Conservation (phyloP, 2,797 vertebrate genomes). For the Eulemur coronatus region DNA sequence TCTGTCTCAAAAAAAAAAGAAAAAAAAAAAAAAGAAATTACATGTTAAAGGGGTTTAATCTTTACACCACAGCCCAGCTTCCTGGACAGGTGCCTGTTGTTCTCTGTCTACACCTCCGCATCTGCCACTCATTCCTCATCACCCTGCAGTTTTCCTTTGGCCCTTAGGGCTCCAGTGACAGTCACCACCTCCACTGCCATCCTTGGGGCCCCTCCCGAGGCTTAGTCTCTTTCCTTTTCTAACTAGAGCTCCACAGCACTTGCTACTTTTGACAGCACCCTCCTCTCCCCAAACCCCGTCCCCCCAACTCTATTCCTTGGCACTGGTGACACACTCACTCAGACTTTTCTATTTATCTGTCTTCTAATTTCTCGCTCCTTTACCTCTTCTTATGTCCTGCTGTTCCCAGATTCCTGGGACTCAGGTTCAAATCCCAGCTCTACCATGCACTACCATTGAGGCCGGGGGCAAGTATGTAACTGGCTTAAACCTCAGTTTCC, state of each 20-base stretch:
- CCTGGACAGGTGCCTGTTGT: not conserved
- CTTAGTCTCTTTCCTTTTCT: not conserved
- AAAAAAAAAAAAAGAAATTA: not conserved
- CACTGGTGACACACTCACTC: no score
- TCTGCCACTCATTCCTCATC: not conserved
- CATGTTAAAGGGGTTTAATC: not conserved
- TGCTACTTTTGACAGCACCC: not conserved
- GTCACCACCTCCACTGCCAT: not conserved
- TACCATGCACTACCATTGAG: fast-evolving
- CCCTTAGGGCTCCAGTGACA: not conserved
- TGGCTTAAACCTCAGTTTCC: no score
- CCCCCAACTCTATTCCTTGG: not conserved
- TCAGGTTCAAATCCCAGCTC: not conserved
- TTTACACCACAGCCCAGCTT: not conserved
- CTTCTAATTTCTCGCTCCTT: not conserved
- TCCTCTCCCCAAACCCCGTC: not conserved
- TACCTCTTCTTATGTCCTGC: not conserved
- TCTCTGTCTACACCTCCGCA: not conserved
- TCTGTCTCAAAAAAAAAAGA: no score
- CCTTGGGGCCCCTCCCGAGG: not conserved
- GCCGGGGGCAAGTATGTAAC: no score
- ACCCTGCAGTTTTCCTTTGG: not conserved
- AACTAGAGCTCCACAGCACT: not conserved
- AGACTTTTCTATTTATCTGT: not conserved
- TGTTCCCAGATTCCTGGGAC: not conserved